Evolutionary conservation across 2,888 invertebrate genomes (phyloP), one percentile per base, ranked within the genome.

Genomic region (Drosophila buzzatii): DNA sequence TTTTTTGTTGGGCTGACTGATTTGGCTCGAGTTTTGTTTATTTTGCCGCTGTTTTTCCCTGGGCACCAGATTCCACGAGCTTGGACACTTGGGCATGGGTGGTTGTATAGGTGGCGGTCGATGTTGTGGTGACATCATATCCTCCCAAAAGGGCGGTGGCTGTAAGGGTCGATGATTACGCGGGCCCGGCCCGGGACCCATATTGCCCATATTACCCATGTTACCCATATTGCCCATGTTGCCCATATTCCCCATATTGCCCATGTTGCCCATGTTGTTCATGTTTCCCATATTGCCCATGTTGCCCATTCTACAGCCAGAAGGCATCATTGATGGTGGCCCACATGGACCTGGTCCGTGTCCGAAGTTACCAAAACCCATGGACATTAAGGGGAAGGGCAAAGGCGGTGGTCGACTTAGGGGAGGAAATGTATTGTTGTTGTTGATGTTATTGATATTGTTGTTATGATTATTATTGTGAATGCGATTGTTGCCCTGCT

Each of bases 81-180:
- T 85, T 0, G 89, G 89, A 37, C 86, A 89, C 55, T 87, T 85
- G 5, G 89, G 86, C 82, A 87, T 80, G 4, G 86, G 86, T 1
- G 88, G 89, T 39, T 87, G 86, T 12, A 87, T 87, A 7, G 86
- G 86, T 3, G 87, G 86, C 6, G 82, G 73, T 2, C 77, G 67
- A 35, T 66, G 82, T 27, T 70, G 73, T 3, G 86, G 86, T 31
- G 89, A 76, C 79, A 85, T 85, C 88, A 87, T 82, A 41, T 87
- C 86, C 45, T 89, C 85, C 86, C 86, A 87, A 51, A 87, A 87
- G 2, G 88, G 89, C 1, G 86, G 86, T 27, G 89, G 88, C 39
- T 89, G 87, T 49, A 86, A 18, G 0, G 85, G 77, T 9, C 82
- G 68, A 18, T 77, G 69, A 1, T 67, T 70, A 14, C 69, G 69